Base-by-base conservation (phyloP, 2,113 vertebrate species). In the Callipepla californica region DNA sequence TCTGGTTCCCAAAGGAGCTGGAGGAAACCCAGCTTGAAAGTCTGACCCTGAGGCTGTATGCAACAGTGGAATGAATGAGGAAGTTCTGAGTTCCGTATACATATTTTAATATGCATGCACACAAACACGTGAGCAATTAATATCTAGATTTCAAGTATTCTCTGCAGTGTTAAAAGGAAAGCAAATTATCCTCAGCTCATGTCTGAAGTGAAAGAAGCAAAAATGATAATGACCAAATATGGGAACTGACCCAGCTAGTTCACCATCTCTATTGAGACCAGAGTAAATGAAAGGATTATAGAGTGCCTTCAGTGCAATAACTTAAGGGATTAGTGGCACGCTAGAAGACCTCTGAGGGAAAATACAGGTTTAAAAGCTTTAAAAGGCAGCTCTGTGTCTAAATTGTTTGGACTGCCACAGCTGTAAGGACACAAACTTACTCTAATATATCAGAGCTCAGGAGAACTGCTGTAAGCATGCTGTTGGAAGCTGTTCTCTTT, bases 301-400 rank as follows among this genome's bases (percentile, higher is more conserved):
- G 87, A 95, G 82, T 38, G 94, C 90, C 94, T 96, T 96, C 95
- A 84, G 87, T 66, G 95, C 95, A 95, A 86, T 95, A 93, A 95
- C 90, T 95, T 80, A 61, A 78, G 93, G 90, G 94, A 96, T 96
- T 95, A 95, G 93, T 65, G 79, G 91, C 90, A 94, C 82, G 67
- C 84, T 80, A 80, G 93, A 92, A 85, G 81, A 89, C 85, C 85
- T 96, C 91, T 76, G 91, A 93, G 95, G 90, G 95, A 95, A 53
- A 96, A 96, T 92, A 83, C 3, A 90, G 90, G 94, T 96, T 94
- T 95, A 95, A 96, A 95, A 91, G 93, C 95, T 94, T 90, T 96
- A 96, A 96, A 95, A 95, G 87, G 93, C 90, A 94, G 95, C 77
- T 95, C 82, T 95, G 93, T 95, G 85, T 80, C 93, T 94, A 92